Evolutionary conservation across 2,888 invertebrate species (phyloP), one percentile per base, ranked within the genome.

Genomic region (Keiferia lycopersicella): DNA sequence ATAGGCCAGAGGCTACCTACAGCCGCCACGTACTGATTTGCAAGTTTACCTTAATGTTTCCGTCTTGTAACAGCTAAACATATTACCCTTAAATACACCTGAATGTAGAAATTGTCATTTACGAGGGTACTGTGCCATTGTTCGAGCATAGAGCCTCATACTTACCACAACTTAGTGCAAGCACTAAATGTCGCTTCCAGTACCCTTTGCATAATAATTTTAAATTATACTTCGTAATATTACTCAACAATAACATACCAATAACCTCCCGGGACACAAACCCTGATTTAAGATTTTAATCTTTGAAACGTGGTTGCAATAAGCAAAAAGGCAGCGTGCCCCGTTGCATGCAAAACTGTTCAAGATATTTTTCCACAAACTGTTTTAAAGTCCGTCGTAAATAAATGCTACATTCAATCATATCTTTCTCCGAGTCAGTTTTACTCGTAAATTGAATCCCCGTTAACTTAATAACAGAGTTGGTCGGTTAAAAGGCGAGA

Each of bases 401-500:
- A 60, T 60, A 60, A 60, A 60, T 45, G 39, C 39, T 45, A 26
- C 39, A 60, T 48, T 60, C 60, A 60, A 60, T 60, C 41, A 45
- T 45, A 56, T 60, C 60, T 60, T 60, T 45, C n/a, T 26, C 45
- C 26, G 45, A 60, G 61, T 61, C 74, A 79, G 79, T 51, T 57
- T 41, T 20, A 39, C 18, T 51, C 48, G 61, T 50, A 63, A 63
- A 81, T 81, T 80, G 76, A 70, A 71, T 66, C 79, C 45, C 87
- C 86, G 87, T 87, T 87, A 87, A 72, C 78, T 78, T 88, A 88
- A 87, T 83, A 80, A 82, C 78, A 74, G 73, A 69, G 73, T 45
- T 78, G 73, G 81, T 78, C 75, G 73, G 78, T 73, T 85, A 84
- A 86, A 81, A 83, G 80, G 85, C 86, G 86, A 79, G 84, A 88